A percentile compares a stretch with the other conserved stretches of the same genome.
Conservation (phyloP, 2,113 vertebrate genomes). For the Campylomormyrus tamandua region DNA sequence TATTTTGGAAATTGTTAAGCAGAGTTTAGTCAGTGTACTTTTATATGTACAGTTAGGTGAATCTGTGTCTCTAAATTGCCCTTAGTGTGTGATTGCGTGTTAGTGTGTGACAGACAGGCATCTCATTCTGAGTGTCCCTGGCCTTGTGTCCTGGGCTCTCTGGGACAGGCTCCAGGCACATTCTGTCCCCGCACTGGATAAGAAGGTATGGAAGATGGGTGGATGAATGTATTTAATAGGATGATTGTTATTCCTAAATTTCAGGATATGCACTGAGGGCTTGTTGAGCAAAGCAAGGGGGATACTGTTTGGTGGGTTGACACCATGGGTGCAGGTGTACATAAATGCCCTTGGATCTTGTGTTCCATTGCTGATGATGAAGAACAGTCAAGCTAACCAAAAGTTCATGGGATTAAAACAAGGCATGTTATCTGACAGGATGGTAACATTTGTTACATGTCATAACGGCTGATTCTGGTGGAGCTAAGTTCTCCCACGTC, state of each 20-base stretch:
- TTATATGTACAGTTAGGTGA: neutral
- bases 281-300: neutral
- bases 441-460: neutral
- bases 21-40: neutral
- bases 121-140: neutral
- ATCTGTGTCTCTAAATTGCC: too few relatives aligned
- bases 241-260: neutral
- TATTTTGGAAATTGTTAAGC: neutral
- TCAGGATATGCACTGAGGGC: neutral
- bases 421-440: neutral
- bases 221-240: neutral
- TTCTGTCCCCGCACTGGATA: neutral
- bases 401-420: neutral
- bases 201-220: neutral
- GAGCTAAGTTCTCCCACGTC: neutral
- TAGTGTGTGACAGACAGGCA: neutral
- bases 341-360: neutral
- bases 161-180: neutral
- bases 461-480: neutral
- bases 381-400: neutral
- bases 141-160: neutral
- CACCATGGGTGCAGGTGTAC: neutral
- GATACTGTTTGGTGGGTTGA: neutral
- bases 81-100: neutral
- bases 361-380: neutral